phyloP scores from a whole-genome alignment of 2,797 vertebrate species.

The Crotalus adamanteus region DNA sequence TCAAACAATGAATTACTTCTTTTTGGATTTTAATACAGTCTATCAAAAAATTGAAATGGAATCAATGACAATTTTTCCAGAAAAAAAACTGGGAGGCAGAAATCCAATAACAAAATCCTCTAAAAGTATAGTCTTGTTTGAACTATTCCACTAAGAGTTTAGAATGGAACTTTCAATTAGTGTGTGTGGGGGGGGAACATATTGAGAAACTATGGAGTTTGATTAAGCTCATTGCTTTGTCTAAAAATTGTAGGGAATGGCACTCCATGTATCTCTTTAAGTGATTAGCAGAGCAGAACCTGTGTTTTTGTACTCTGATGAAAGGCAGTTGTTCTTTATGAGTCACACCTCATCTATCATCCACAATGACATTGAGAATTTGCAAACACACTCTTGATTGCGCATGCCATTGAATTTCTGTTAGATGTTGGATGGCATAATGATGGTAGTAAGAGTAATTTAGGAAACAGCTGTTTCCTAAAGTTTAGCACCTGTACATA shows the following conservation, averaged over 20 bases:
- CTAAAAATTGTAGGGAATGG: neutral
- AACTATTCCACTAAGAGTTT: neutral
- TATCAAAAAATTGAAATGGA: neutral
- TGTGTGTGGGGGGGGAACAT: neutral
- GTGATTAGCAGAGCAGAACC: neutral
- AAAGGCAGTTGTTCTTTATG: neutral
- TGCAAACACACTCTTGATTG: conserved; percentile 15
- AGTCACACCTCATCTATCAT: neutral
- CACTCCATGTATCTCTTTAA: neutral
- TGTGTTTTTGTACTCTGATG: neutral
- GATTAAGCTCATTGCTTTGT: neutral
- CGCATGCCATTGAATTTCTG: conserved; percentile 4
- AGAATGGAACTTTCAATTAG: neutral
- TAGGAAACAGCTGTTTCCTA: conserved; percentile 34
- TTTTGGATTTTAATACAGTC: neutral
- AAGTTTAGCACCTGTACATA: conserved; percentile 20
- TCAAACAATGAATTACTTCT: neutral
- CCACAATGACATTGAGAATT: conserved; percentile 28
- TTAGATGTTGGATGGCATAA: conserved; percentile 18
- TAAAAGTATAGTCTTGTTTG: neutral
- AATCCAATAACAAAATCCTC: neutral
- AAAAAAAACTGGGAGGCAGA: neutral
- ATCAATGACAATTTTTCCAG: neutral
- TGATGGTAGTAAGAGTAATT: conserved; percentile 16
- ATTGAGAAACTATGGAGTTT: neutral